Evolutionary conservation across 2,888 invertebrate genomes (phyloP).

Genomic region (Chorisops tibialis): DNA sequence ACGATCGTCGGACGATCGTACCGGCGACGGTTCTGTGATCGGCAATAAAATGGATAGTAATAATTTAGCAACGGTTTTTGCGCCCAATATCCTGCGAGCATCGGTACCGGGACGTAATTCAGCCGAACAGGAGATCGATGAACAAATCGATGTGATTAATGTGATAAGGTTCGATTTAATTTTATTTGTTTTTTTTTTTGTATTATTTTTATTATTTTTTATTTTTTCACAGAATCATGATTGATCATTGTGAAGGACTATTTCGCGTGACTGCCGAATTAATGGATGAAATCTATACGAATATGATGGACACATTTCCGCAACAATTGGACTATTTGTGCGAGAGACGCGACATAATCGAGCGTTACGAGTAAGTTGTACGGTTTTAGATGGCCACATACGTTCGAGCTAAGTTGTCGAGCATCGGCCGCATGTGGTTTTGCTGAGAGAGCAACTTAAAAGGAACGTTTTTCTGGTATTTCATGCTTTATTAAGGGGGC

Average conservation of each 20-base stretch:
- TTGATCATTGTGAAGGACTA: constrained; percentile 69
- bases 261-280: constrained; percentile 76
- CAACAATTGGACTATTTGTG: constrained; percentile 70
- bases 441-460: no score
- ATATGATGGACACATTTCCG: constrained; percentile 81
- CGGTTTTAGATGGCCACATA: no score
- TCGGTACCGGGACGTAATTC: constrained; percentile 46
- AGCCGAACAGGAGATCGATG: constrained; percentile 55
- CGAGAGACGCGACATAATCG: constrained; percentile 37
- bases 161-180: constrained; percentile 61
- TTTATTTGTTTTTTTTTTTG: no score
- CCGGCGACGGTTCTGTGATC: constrained; percentile 39
- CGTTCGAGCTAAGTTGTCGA: no score
- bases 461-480: no score
- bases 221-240: constrained; percentile 55
- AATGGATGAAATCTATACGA: constrained; percentile 80
- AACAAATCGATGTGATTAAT: constrained; percentile 85
- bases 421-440: no score
- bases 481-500: no score
- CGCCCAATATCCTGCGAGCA: constrained; percentile 87
- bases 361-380: constrained; percentile 36
- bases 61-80: constrained; percentile 90
- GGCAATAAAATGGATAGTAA: constrained; percentile 94
- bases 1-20: constrained; percentile 42
- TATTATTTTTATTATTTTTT: constrained; percentile 2